These are phyloP conservation scores for Metalampra italica DNA, from an alignment of 2,888 invertebrate species.

Conservation along the genomic window DNA sequence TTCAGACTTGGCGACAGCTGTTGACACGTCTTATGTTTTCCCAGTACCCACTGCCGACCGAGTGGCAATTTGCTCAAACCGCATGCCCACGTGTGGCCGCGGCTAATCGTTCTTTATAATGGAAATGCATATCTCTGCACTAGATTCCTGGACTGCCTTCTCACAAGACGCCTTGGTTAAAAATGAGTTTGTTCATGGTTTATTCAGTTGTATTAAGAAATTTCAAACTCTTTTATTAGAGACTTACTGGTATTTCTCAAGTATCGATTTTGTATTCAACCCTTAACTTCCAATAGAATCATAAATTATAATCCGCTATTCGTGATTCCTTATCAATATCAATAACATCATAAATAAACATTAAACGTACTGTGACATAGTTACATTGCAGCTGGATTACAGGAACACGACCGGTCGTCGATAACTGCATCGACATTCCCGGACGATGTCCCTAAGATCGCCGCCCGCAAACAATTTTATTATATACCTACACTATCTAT, in stretches of 20 bases:
- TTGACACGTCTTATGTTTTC: conserved; percentile 31
- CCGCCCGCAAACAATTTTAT: conserved; percentile 18
- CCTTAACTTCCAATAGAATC: background rate
- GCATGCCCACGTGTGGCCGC: conserved; percentile 28
- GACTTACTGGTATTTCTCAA: too few species aligned
- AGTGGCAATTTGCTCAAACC: conserved; percentile 32
- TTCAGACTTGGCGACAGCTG: conserved; percentile 28
- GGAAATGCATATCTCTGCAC: conserved; percentile 17
- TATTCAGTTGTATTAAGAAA: too few species aligned
- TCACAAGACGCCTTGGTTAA: background rate
- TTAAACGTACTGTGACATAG: conserved; percentile 14
- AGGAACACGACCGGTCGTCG: conserved; percentile 21
- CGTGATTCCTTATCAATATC: conserved; percentile 10
- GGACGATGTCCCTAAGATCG: conserved; percentile 19
- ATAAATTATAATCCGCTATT: background rate
- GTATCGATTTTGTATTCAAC: too few species aligned
- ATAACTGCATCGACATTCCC: conserved; percentile 22
- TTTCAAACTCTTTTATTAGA: too few species aligned
- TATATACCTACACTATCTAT: too few species aligned
- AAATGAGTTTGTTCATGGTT: background rate
- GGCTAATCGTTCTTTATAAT: conserved; percentile 26
- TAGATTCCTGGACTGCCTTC: conserved; percentile 6
- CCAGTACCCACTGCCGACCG: conserved; percentile 15
- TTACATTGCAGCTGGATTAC: conserved; percentile 15
- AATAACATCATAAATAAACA: conserved; percentile 16